Percentiles rank a stretch among this genome's conserved stretches.
phyloP scores from a whole-genome alignment of 2,888 invertebrate species.

The Teleogryllus oceanicus region DNA sequence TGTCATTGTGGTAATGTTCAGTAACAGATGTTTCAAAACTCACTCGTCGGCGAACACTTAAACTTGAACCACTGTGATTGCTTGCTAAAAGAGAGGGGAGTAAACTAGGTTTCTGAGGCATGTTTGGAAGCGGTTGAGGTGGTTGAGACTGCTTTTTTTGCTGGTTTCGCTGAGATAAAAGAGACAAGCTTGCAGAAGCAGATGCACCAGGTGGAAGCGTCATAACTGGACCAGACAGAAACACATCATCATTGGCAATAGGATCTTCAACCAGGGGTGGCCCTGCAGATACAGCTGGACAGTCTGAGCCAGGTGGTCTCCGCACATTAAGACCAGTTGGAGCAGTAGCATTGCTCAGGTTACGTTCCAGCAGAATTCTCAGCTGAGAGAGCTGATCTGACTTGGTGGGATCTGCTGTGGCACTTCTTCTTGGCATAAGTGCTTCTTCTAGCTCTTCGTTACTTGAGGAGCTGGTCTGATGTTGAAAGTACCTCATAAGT shows the following conservation, averaged over 20 bases:
- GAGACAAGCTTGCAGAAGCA: slow-evolving; percentile 31
- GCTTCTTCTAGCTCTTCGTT: slow-evolving; percentile 31
- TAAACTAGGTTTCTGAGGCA: slow-evolving; percentile 42
- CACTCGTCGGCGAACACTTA: slow-evolving; percentile 51
- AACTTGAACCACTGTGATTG: slow-evolving; percentile 20
- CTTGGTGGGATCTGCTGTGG: slow-evolving; percentile 42
- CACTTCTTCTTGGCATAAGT: slow-evolving; percentile 42
- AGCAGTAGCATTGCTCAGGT: slow-evolving; percentile 51
- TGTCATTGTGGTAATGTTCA: slow-evolving; percentile 30
- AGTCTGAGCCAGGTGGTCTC: neutral
- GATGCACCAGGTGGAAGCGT: neutral
- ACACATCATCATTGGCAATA: slow-evolving; percentile 18
- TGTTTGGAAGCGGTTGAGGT: neutral
- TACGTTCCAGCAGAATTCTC: slow-evolving; percentile 66
- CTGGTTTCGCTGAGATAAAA: slow-evolving; percentile 33
- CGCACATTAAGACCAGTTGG: neutral
- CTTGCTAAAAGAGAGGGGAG: slow-evolving; percentile 44
- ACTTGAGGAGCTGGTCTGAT: slow-evolving; percentile 43
- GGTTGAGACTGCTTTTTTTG: slow-evolving; percentile 21
- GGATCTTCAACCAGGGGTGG: neutral
- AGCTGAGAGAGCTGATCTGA: slow-evolving; percentile 70
- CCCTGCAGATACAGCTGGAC: neutral
- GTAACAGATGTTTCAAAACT: slow-evolving; percentile 55
- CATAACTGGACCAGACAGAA: neutral
- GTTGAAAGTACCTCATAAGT: slow-evolving; percentile 76